These are phyloP conservation scores for Thryonomys swinderianus DNA, from an alignment of 2,113 vertebrate genomes.

Conservation along the genomic window DNA sequence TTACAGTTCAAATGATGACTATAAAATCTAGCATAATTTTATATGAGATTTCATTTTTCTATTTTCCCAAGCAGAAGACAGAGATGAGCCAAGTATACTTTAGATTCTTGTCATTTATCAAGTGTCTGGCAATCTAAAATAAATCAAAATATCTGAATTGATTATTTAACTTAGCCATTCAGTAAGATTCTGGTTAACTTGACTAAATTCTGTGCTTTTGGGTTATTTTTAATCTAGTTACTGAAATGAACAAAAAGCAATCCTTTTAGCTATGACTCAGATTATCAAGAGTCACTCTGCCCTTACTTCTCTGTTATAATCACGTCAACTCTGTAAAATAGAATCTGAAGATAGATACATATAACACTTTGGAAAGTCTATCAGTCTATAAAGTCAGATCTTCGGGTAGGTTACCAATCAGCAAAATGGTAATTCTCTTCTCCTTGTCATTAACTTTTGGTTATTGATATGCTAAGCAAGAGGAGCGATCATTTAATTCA, in stretches of 20 bases:
- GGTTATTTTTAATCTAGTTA: conserved; percentile 39
- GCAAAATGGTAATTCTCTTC: not conserved
- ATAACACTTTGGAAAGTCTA: not conserved
- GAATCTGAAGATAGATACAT: conserved; percentile 32
- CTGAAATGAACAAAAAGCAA: conserved; percentile 18
- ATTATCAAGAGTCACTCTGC: not conserved
- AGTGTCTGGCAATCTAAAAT: conserved; percentile 54
- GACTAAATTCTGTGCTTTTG: conserved; percentile 10
- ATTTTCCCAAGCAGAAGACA: conserved; percentile 64
- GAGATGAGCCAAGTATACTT: conserved; percentile 48
- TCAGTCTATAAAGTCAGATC: not conserved
- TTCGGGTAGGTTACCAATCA: not conserved
- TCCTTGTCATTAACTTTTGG: not conserved
- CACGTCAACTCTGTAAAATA: conserved; percentile 17
- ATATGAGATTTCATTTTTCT: conserved; percentile 68
- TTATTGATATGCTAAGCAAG: not conserved
- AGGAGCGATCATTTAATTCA: not conserved
- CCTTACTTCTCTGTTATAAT: not conserved
- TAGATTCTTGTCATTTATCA: conserved; percentile 73
- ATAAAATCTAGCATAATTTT: conserved; percentile 69
- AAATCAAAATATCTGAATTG: conserved; percentile 62
- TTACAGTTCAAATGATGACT: conserved; percentile 66
- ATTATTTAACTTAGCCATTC: conserved; percentile 37
- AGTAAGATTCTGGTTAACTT: conserved; percentile 59
- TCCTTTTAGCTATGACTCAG: conserved; percentile 24